These are phyloP conservation scores for Columba guinea DNA, from an alignment of 2,797 vertebrate species.

Conservation along the genomic window DNA sequence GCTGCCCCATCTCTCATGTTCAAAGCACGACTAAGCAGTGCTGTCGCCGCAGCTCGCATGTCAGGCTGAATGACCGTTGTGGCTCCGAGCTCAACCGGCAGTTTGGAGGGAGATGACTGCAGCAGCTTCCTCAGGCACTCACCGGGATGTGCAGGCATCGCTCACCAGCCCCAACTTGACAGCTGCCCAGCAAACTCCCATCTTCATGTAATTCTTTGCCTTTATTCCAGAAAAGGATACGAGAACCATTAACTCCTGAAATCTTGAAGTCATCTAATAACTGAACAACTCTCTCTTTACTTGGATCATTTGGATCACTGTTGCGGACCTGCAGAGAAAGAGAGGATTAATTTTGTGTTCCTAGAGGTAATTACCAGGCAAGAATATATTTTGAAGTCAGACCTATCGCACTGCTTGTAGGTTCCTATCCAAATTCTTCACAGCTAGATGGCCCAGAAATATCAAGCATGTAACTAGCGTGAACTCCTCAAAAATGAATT, in stretches of 20 bases:
- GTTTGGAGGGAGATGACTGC: background rate
- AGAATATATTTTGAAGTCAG: background rate
- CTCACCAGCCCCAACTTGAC: background rate
- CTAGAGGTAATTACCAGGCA: background rate
- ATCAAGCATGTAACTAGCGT: rapidly evolving
- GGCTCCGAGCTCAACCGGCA: background rate
- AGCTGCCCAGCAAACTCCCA: background rate
- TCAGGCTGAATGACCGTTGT: background rate
- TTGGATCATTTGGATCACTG: conserved; percentile 90
- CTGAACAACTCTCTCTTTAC: conserved; percentile 93
- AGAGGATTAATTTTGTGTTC: background rate
- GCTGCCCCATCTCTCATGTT: background rate
- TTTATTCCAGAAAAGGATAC: conserved; percentile 84
- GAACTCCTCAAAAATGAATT: background rate
- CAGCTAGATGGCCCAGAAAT: background rate
- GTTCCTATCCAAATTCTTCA: background rate
- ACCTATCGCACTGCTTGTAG: background rate
- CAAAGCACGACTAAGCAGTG: background rate
- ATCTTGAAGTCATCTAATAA: conserved; percentile 98
- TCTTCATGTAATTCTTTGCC: background rate
- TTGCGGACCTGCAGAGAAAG: conserved; percentile 87
- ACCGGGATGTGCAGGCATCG: background rate
- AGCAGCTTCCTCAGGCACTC: background rate
- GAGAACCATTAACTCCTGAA: conserved; percentile 94
- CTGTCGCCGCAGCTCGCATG: rapidly evolving